phyloP scores from a whole-genome alignment of 2,113 vertebrate species.

The Gadus macrocephalus region DNA sequence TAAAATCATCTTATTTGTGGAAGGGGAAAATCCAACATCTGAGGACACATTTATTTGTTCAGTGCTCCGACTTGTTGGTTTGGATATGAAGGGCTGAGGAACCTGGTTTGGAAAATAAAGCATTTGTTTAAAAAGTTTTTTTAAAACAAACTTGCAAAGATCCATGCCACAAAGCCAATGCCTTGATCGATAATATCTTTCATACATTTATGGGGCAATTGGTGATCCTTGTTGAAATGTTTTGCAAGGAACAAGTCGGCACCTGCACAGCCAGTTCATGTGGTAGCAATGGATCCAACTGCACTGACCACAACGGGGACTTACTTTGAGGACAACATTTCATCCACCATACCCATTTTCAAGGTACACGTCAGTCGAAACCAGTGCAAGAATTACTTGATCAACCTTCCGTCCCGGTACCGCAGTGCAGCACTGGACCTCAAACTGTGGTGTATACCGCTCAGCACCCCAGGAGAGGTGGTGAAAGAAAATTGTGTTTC shows the following conservation, averaged over 20 bases:
- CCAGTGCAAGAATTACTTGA: background rate
- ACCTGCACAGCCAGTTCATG: too few species aligned
- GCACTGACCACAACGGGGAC: too few species aligned
- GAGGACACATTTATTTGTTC: constrained; percentile 32
- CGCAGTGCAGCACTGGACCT: too few species aligned
- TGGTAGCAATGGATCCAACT: too few species aligned
- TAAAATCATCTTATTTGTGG: background rate
- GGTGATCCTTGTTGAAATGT: too few species aligned
- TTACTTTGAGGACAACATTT: background rate
- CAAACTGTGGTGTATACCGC: too few species aligned
- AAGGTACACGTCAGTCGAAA: background rate
- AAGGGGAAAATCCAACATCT: constrained; percentile 19
- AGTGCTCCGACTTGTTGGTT: constrained; percentile 56
- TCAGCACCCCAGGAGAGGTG: background rate
- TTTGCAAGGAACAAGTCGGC: too few species aligned
- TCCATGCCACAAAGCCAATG: too few species aligned
- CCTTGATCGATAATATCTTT: too few species aligned
- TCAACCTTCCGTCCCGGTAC: too few species aligned
- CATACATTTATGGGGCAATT: too few species aligned
- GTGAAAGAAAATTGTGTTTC: background rate
- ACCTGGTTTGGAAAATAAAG: constrained; percentile 38
- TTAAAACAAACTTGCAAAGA: too few species aligned
- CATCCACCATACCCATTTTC: background rate
- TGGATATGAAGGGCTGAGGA: constrained; percentile 39
- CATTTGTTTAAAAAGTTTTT: background rate